phyloP scores from a whole-genome alignment of 2,113 vertebrate genomes.

The Nothobranchius kuhntae region DNA sequence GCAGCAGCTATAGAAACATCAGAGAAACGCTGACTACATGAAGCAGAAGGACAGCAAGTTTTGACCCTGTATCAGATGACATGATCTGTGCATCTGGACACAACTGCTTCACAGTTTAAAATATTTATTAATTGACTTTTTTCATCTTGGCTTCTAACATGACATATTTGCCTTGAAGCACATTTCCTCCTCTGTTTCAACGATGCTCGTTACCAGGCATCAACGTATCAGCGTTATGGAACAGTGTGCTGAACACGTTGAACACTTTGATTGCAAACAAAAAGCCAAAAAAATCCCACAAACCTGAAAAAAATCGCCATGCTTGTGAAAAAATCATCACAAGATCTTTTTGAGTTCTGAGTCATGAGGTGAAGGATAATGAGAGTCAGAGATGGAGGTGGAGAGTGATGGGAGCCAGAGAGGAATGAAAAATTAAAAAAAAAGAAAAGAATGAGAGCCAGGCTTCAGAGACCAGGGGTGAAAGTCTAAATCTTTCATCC shows the following conservation, averaged over 20 bases:
- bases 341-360: constrained; percentile 55
- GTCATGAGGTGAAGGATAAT: constrained; percentile 64
- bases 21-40: too few species aligned
- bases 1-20: too few species aligned
- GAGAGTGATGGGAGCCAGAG: constrained; percentile 30
- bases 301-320: constrained; percentile 62
- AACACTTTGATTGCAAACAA: constrained; percentile 56
- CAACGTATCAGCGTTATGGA: constrained; percentile 11
- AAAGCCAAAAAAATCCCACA: constrained; percentile 44
- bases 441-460: constrained; percentile 27
- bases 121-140: not conserved
- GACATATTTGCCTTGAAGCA: not conserved
- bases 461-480: constrained; percentile 71
- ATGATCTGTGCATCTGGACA: too few species aligned
- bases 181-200: not conserved
- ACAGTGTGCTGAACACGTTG: constrained; percentile 57
- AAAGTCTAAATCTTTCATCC: constrained; percentile 77
- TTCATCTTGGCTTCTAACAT: not conserved
- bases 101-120: not conserved
- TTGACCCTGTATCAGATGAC: too few species aligned
- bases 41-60: too few species aligned
- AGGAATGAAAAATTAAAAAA: constrained; percentile 9
- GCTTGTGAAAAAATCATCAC: constrained; percentile 77
- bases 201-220: not conserved
- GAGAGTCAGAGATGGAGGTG: constrained; percentile 45